Conservation (phyloP, 2,888 invertebrate genomes). For the Cremastinae sp. region DNA sequence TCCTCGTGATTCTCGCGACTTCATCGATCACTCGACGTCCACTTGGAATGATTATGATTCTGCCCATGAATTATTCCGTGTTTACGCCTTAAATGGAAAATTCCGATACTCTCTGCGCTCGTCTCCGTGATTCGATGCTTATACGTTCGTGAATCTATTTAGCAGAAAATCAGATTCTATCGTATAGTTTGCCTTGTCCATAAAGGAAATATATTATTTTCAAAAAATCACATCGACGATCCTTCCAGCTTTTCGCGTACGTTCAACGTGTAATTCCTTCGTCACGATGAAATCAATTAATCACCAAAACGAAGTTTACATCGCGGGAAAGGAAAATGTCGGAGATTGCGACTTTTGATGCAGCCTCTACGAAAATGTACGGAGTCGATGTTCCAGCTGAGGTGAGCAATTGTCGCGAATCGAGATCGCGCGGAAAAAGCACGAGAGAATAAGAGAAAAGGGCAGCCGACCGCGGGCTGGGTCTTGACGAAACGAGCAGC, state of each 20-base stretch:
- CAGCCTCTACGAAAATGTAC: slow-evolving; percentile 13
- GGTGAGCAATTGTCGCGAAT: slow-evolving; percentile 42
- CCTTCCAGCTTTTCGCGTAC: background rate
- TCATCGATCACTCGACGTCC: slow-evolving; percentile 39
- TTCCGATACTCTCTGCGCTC: slow-evolving; percentile 3
- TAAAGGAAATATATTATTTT: no score
- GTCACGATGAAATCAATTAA: background rate
- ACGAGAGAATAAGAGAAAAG: slow-evolving; percentile 65
- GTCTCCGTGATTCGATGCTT: background rate
- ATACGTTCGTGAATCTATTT: background rate
- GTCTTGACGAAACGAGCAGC: slow-evolving; percentile 67
- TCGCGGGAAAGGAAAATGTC: background rate
- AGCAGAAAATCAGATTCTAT: background rate
- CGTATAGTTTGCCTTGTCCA: no score
- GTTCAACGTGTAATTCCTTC: background rate
- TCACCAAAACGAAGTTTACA: background rate
- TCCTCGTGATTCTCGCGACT: slow-evolving; percentile 12
- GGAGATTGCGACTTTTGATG: background rate
- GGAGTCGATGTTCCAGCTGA: slow-evolving; percentile 14
- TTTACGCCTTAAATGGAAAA: slow-evolving; percentile 27
- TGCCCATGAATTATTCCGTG: slow-evolving; percentile 37
- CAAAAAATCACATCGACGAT: no score
- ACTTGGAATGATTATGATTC: slow-evolving; percentile 33
- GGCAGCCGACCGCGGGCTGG: slow-evolving; percentile 59
- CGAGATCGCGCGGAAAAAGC: slow-evolving; percentile 55